A percentile compares a stretch with the other conserved stretches of the same genome.
Evolutionary conservation across 2,888 invertebrate genomes (phyloP).

Genomic region (Chrysotoxum bicinctum): DNA sequence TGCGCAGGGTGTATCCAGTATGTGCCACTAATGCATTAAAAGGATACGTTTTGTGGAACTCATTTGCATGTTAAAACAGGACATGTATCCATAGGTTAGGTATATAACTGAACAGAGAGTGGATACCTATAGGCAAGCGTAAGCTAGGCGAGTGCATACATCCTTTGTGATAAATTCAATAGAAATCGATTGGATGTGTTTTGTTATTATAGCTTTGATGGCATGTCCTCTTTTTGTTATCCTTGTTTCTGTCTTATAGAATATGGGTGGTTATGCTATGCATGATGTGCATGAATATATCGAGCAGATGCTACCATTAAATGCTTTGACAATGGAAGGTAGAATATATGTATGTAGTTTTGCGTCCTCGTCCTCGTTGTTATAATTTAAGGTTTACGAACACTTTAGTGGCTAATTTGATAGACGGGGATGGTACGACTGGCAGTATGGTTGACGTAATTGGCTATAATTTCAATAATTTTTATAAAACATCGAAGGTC

Average conservation of each 20-base stretch:
- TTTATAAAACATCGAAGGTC: slow-evolving; percentile 11
- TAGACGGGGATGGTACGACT: slow-evolving; percentile 9
- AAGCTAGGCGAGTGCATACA: slow-evolving; percentile 65
- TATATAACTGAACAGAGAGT: not conserved
- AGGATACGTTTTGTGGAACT: slow-evolving; percentile 49
- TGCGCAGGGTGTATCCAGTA: slow-evolving; percentile 40
- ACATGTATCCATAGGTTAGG: slow-evolving; percentile 17
- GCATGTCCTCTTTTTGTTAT: slow-evolving; percentile 39
- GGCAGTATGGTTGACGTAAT: slow-evolving; percentile 3
- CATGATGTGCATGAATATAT: slow-evolving; percentile 54
- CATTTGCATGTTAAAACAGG: slow-evolving; percentile 61
- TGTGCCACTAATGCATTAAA: slow-evolving; percentile 59
- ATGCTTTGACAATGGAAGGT: slow-evolving; percentile 53
- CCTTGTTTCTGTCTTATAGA: slow-evolving; percentile 15
- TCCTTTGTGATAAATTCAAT: slow-evolving; percentile 70
- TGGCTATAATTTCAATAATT: slow-evolving; percentile 20
- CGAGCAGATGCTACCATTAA: slow-evolving; percentile 54
- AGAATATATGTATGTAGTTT: slow-evolving; percentile 12
- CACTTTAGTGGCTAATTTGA: slow-evolving; percentile 58
- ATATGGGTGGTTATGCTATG: slow-evolving; percentile 53
- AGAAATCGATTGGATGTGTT: slow-evolving; percentile 58
- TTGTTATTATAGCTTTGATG: slow-evolving; percentile 18
- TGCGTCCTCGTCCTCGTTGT: not conserved
- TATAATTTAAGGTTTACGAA: slow-evolving; percentile 49
- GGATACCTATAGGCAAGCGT: slow-evolving; percentile 59